Evolutionary conservation across 35 echinoderm and acorn worm species (phyloP), one percentile per base, ranked within the genome.

Genomic region (Hemicentrotus pulcherrimus): DNA sequence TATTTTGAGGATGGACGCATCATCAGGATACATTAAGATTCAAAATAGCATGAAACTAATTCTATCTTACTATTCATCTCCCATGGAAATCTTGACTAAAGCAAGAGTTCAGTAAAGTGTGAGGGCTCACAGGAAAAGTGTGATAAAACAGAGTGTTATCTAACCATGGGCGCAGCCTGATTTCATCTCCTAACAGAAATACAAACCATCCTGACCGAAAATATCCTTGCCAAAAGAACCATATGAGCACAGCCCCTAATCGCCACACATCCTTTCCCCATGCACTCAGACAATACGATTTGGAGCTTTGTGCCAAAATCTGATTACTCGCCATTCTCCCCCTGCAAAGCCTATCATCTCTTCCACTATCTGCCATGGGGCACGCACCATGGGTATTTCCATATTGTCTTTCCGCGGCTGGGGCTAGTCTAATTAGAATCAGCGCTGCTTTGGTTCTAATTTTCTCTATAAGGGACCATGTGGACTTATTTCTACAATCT

Each of bases 101-200:
- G 65, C 65, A 78, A n/a, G 65, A 78, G 65, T 78, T 78, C 19
- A 22, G 24, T 71, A 28, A 28, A 78, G 28, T 8, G 65, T 78
- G 2, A 78, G 65, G 65, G 65, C 22, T 78, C 65, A 78, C 65
- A 78, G 65, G 65, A 78, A 78, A 78, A 78, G 65, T 78, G 65
- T 78, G 65, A 78, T 78, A 78, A 78, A 78, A 22, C 24, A 18
- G 28, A 78, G 65, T 78, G 65, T 78, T 78, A 78, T 78, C 65
- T 78, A 78, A 78, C 65, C 65, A 33, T 90, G 88, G 88, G 88
- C 12, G 88, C 88, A 90, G 88, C 88, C 88, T 90, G 88, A 90
- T 45, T 47, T 90, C 46, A 90, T 90, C 88, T 90, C 88, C 88
- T 47, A 47, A 33, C 46, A 47, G 32, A 90, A 90, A 90, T 47